Base-by-base conservation (phyloP, 2,888 invertebrate genomes). In the Noctua janthina region DNA sequence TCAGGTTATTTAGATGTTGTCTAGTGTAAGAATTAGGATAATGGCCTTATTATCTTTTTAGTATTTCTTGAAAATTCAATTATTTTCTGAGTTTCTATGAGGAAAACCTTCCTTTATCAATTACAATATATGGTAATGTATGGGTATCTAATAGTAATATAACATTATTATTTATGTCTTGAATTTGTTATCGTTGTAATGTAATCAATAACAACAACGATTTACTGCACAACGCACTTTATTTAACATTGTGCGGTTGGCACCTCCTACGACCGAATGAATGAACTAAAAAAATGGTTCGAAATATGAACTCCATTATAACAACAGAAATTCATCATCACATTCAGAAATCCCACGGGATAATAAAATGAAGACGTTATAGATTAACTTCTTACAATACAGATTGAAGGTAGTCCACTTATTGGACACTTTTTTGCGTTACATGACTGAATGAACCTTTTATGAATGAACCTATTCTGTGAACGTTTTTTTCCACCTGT, bases 311-410 rank as follows among this genome's bases (percentile, higher is more conserved):
- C 70, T 80, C 59, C 49, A 77, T 80, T 84, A 39, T 78, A 78
- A 74, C 56, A 54, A 66, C 76, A 69, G 67, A 88, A 87, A 87
- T 86, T 89, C 82, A 84, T 90, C 86, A 88, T 89, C 80, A 87
- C 82, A 83, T 81, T 92, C 86, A 81, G 78, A 89, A 93, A 92
- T 96, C 96, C 95, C 96, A 96, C 94, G 96, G 93, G 95, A 93
- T 93, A 90, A 90, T 90, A 91, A 92, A 94, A 96, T 96, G 94
- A 95, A 96, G 95, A 93, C 93, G 92, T 96, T 93, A 94, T 93
- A 95, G 92, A 95, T 94, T 94, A 91, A 93, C 92, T 92, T 81
- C 85, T 78, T 88, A 95, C 93, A 95, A 94, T 92, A 88, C 64
- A 56, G 76, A 85, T 83, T 88, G 86, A 85, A 90, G 88, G 90